Evolutionary conservation across 2,797 vertebrate species (phyloP), one percentile per base, ranked within the genome.

Genomic region (Austrolebias charrua): DNA sequence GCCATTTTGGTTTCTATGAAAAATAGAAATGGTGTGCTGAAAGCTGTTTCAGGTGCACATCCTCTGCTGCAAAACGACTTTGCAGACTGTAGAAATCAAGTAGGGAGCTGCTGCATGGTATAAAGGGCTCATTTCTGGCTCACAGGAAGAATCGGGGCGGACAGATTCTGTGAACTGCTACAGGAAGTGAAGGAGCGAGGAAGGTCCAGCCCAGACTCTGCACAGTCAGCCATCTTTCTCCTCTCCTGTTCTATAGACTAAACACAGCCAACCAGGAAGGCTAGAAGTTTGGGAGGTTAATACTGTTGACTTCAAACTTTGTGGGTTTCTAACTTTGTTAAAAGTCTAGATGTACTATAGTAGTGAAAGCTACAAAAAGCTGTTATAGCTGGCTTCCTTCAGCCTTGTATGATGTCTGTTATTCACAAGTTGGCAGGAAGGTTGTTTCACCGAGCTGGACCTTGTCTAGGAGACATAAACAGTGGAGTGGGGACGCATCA

Each of bases 341-440:
- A 65, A 52, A 42, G 24, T 55, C 49, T 3, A n/a, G n/a, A n/a
- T n/a, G 19, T 51, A 45, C 61, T 33, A 24, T 52, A 45, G 63
- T 79, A 46, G 61, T 40, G 69, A 72, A 83, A 55, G 63, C 64
- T 43, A 40, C 57, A 43, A 70, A 40, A 33, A 63, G 56, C 71
- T 49, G 6, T 53, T 40, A 1, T 69, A 12, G 63, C 79, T 57
- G 60, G 75, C 66, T 65, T 66, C 64, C 63, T 59, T 53, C 68
- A 53, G 69, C 71, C 69, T 73, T 63, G 71, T 75, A 73, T 19
- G 53, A 93, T 93, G 92, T 90, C 89, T 55, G 83, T 87, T 71
- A 86, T 93, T 83, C 89, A 92, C 69, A 90, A 85, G 75, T 85
- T 92, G 77, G 89, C 90, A 69, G 92, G 77, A 78, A 90, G 86